These are phyloP conservation scores for Aradus depressus DNA, from an alignment of 2,888 invertebrate species.

Conservation along the genomic window DNA sequence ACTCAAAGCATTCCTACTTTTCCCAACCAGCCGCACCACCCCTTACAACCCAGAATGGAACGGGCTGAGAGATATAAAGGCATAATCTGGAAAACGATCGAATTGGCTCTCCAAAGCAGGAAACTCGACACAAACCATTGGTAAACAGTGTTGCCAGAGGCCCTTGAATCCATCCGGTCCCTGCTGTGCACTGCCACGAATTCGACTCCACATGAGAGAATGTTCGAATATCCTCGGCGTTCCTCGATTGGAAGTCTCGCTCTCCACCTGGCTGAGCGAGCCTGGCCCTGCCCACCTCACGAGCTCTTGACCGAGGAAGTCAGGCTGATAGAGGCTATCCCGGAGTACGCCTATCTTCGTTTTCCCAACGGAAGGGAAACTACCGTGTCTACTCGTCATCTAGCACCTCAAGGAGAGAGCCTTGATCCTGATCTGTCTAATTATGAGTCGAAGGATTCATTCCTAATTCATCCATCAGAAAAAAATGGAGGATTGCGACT, in stretches of 20 bases:
- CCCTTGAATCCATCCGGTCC: background rate
- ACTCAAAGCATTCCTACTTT: background rate
- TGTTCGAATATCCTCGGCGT: background rate
- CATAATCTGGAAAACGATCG: constrained; percentile 16
- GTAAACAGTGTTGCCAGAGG: background rate
- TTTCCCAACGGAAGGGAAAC: constrained; percentile 21
- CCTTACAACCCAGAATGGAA: constrained; percentile 15
- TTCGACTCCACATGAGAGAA: background rate
- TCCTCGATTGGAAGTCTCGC: too few relatives aligned
- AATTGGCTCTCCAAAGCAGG: background rate
- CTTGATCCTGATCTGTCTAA: too few relatives aligned
- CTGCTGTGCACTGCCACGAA: background rate
- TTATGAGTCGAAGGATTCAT: too few relatives aligned
- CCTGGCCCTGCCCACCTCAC: too few relatives aligned
- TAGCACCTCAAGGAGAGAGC: constrained; percentile 22
- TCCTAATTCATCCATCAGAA: too few relatives aligned
- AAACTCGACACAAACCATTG: background rate
- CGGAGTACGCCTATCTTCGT: constrained; percentile 4
- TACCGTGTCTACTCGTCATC: constrained; percentile 24
- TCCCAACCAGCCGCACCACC: constrained; percentile 16
- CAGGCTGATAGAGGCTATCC: constrained; percentile 22
- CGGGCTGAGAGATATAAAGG: constrained; percentile 16
- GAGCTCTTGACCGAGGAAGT: constrained; percentile 29
- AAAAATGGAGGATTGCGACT: too few relatives aligned
- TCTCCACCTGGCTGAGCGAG: too few relatives aligned